phyloP scores from a whole-genome alignment of 2,797 vertebrate species.

The Geotrypetes seraphini region DNA sequence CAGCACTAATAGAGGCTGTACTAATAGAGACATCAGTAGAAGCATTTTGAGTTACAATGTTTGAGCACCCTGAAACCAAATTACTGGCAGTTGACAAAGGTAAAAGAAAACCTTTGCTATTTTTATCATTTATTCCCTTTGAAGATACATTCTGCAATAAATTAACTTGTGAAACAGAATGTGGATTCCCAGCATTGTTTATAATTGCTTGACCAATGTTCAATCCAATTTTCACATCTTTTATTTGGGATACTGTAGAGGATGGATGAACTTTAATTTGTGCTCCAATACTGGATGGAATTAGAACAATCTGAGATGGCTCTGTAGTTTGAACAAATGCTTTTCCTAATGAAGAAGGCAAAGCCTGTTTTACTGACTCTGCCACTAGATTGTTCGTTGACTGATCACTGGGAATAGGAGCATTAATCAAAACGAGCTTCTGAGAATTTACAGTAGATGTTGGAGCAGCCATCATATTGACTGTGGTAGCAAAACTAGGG shows the following conservation, averaged over 20 bases:
- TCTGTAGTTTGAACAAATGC: slow-evolving; percentile 43
- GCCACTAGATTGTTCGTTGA: slow-evolving; percentile 28
- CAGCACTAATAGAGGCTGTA: slow-evolving; percentile 16
- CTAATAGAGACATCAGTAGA: slow-evolving; percentile 30
- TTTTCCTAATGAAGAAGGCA: slow-evolving; percentile 38
- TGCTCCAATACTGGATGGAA: slow-evolving; percentile 49
- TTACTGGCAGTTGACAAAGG: slow-evolving; percentile 26
- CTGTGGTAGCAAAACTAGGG: slow-evolving; percentile 45
- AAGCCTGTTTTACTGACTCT: slow-evolving; percentile 43
- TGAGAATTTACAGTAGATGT: slow-evolving; percentile 48
- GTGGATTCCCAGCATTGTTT: slow-evolving; percentile 44
- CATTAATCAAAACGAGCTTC: slow-evolving; percentile 63
- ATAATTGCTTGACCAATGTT: slow-evolving; percentile 61
- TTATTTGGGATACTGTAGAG: slow-evolving; percentile 58
- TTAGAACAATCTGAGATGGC: slow-evolving; percentile 51
- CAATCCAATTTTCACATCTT: slow-evolving; percentile 67
- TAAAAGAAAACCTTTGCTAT: slow-evolving; percentile 6
- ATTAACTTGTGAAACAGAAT: slow-evolving; percentile 55
- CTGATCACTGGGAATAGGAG: slow-evolving; percentile 46
- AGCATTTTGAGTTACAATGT: slow-evolving; percentile 38
- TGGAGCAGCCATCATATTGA: slow-evolving; percentile 38
- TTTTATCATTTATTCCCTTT: slow-evolving; percentile 44
- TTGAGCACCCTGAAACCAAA: slow-evolving; percentile 29
- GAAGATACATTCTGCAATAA: slow-evolving; percentile 52
- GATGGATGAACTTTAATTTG: slow-evolving; percentile 51